Conservation (phyloP, 2,888 invertebrate species). For the Tenthredo mesomela region DNA sequence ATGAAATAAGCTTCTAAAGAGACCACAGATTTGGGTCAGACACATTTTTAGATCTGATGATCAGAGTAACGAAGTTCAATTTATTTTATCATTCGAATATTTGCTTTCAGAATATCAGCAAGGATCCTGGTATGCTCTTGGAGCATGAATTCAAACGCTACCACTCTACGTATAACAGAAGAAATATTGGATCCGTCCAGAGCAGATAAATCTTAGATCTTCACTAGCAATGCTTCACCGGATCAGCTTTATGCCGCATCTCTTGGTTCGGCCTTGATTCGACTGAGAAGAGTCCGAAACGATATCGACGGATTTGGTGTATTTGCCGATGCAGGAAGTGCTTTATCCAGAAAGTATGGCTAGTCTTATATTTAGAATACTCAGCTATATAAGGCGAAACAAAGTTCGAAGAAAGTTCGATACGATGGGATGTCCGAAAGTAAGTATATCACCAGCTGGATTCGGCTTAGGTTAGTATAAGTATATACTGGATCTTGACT, state of each 20-base stretch:
- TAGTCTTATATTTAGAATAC: constrained; percentile 19
- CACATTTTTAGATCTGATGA: not conserved
- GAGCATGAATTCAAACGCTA: not conserved
- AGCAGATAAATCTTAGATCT: not conserved
- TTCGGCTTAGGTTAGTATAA: constrained; percentile 2
- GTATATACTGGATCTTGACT: not conserved
- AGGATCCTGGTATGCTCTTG: not conserved
- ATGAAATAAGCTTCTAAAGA: not conserved
- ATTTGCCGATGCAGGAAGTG: constrained; percentile 13
- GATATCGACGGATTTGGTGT: constrained; percentile 29
- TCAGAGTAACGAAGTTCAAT: not conserved
- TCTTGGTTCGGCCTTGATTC: constrained; percentile 5
- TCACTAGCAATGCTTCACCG: constrained; percentile 14
- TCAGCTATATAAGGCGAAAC: constrained; percentile 3
- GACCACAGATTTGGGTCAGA: not conserved
- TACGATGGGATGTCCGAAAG: constrained; percentile 1
- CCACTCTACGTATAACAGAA: not conserved
- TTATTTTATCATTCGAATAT: not conserved
- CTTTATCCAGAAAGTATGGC: constrained; percentile 37
- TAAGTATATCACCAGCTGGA: not conserved
- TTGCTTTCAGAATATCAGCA: constrained; percentile 7
- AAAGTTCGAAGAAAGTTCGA: not conserved
- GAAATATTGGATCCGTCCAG: constrained; percentile 25
- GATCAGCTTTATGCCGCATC: constrained; percentile 38
- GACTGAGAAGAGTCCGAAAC: constrained; percentile 37